Percentiles rank a stretch among this genome's conserved stretches.
phyloP scores from a whole-genome alignment of 1,140 invertebrate species.

The Dreissena rostriformis region DNA sequence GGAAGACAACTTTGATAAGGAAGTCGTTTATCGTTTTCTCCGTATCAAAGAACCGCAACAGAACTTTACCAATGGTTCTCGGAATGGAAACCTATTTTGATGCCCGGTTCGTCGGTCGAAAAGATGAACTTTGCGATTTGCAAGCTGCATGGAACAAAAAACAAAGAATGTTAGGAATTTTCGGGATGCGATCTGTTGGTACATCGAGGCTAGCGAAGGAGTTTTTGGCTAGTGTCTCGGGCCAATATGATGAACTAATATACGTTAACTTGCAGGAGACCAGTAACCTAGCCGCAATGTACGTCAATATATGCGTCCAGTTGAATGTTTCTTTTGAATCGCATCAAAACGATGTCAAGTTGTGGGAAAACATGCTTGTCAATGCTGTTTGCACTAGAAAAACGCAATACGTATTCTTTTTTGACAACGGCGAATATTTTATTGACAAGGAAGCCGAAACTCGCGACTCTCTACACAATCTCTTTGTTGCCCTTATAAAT shows the following conservation, averaged over 20 bases:
- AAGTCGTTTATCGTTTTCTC: too few species aligned
- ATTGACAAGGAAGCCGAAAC: slow-evolving; percentile 5
- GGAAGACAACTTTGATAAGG: too few species aligned
- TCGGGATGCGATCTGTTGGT: slow-evolving; percentile 49
- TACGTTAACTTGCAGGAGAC: slow-evolving; percentile 12
- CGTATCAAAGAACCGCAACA: too few species aligned
- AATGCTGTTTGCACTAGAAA: background rate
- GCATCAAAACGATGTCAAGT: background rate
- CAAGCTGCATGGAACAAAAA: background rate
- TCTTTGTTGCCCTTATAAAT: background rate
- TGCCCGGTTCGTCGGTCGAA: slow-evolving; percentile 26
- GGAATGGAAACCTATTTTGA: slow-evolving; percentile 7
- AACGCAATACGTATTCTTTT: slow-evolving; percentile 20
- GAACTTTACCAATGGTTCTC: too few species aligned
- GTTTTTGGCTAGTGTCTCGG: background rate
- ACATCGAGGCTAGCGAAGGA: slow-evolving; percentile 45
- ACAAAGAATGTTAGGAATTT: slow-evolving; percentile 50
- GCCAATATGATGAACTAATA: background rate
- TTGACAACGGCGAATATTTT: slow-evolving; percentile 54
- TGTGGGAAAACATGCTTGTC: background rate
- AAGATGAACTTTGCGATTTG: slow-evolving; percentile 4
- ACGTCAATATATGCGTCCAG: slow-evolving; percentile 20
- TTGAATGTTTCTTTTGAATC: slow-evolving; percentile 1
- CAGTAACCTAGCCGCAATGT: background rate
- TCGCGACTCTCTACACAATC: slow-evolving; percentile 20